phyloP scores from a whole-genome alignment of 2,797 vertebrate genomes.

The Lacerta viridis region DNA sequence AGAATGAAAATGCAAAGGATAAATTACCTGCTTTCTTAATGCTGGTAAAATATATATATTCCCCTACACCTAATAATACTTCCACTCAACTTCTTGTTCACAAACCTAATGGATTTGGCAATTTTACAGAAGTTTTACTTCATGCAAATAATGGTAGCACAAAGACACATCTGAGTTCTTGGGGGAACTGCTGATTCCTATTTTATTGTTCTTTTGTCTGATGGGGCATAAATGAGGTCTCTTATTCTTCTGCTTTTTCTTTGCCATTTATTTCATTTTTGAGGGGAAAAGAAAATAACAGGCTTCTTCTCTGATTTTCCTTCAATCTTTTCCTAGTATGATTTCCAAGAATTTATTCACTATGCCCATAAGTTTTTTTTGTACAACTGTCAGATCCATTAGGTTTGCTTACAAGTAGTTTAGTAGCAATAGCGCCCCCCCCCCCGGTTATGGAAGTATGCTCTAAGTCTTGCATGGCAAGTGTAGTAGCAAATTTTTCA shows the following conservation, averaged over 20 bases:
- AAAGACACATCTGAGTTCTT: background rate
- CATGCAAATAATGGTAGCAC: background rate
- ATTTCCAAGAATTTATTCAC: background rate
- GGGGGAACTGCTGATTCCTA: background rate
- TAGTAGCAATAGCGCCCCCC: background rate
- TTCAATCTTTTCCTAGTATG: background rate
- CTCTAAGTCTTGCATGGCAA: background rate
- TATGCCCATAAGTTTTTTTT: background rate
- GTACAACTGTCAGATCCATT: background rate
- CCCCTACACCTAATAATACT: background rate
- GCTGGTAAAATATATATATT: too few relatives aligned
- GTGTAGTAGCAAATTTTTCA: background rate
- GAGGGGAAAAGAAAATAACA: background rate
- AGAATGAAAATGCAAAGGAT: background rate
- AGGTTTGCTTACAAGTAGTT: conserved; percentile 3
- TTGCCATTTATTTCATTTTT: background rate
- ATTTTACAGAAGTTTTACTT: background rate
- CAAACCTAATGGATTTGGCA: conserved; percentile 3
- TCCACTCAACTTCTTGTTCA: background rate
- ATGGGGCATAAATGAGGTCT: background rate
- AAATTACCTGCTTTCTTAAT: background rate
- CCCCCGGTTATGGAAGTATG: background rate
- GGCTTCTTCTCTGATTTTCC: background rate
- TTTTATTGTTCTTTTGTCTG: background rate
- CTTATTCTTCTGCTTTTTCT: background rate